Evolutionary conservation across 2,888 invertebrate genomes (phyloP), one percentile per base, ranked within the genome.

Genomic region (Drosophila prolongata): DNA sequence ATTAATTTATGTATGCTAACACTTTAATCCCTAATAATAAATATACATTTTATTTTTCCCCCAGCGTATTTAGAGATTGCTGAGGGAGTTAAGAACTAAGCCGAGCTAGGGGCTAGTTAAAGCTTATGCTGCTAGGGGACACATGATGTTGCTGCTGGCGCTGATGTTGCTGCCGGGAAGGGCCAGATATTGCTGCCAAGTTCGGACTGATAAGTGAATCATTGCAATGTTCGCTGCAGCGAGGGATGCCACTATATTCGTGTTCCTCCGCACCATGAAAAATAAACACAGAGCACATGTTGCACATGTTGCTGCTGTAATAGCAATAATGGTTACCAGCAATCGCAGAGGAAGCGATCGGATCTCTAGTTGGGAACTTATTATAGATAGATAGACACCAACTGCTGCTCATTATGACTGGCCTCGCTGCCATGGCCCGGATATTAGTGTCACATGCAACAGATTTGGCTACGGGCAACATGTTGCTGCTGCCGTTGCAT

Each of bases 401-500:
- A 44, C 69, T 60, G 60, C 19, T 79, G 79, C 77, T 77, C 72
- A 81, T 69, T 55, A 71, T 77, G 71, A 68, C 54, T 68, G 52
- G 44, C 54, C 58, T 74, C 65, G 72, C 44, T 72, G 55, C 60
- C 78, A 72, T 69, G 62, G 64, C 68, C 80, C 88, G 88, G 83
- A 83, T 87, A 83, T 83, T 83, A 83, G 78, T 85, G 83, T 83
- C 83, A 87, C 88, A 87, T 82, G 78, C 78, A 83, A 82, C 78
- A 79, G 88, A 87, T 83, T 87, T 72, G 82, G 82, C 85, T 77
- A 81, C 58, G 69, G 84, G 85, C 82, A 87, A 87, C 79, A 87
- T 86, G 74, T 75, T 84, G 85, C 42, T 44, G 35, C 30, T 86
- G 66, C 56, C 57, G 68, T 37, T 68, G 76, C 86, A 84, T 87